These are phyloP conservation scores for Spisula subtruncata DNA, from an alignment of 2,888 invertebrate genomes.

Conservation along the genomic window DNA sequence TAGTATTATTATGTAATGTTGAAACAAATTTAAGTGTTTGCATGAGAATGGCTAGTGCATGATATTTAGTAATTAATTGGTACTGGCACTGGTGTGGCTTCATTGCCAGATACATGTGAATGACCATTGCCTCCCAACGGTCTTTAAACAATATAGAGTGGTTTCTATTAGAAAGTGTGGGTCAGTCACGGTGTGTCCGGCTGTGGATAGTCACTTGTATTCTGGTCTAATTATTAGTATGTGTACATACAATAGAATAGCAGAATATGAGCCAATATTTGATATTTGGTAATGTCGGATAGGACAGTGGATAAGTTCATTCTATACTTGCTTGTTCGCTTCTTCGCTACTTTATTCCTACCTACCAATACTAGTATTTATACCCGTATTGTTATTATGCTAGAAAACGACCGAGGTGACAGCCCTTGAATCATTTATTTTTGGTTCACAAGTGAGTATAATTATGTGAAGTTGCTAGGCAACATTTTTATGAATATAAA, in stretches of 20 bases:
- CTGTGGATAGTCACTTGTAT: background rate
- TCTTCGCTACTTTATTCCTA: no score
- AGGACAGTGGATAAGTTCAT: no score
- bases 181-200: background rate
- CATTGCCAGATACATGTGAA: no score
- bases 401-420: background rate
- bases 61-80: background rate
- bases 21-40: background rate
- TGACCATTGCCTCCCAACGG: no score
- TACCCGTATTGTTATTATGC: no score
- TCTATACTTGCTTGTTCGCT: no score
- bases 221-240: background rate
- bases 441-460: background rate
- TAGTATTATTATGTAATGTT: background rate
- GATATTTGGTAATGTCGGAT: no score
- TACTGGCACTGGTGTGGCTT: background rate
- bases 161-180: background rate
- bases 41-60: slow-evolving; percentile 13
- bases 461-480: background rate
- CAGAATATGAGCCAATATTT: background rate
- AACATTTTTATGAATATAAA: no score
- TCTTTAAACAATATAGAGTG: background rate
- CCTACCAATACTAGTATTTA: no score
- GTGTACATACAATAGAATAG: background rate
- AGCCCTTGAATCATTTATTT: background rate